phyloP scores from a whole-genome alignment of 2,113 vertebrate genomes.

The Grus americana region DNA sequence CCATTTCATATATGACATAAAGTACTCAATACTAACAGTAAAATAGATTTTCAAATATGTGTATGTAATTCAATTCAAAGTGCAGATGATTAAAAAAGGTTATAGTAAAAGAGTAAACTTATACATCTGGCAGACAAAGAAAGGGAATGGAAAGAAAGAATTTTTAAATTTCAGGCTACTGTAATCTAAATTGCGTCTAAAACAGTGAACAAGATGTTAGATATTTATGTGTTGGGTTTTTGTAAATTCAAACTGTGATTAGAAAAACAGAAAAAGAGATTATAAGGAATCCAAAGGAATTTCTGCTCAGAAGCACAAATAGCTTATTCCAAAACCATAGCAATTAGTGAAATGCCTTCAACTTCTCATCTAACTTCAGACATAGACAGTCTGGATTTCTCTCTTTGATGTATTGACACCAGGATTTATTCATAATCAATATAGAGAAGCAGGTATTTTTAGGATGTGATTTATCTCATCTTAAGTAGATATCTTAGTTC shows the following conservation, averaged over 20 bases:
- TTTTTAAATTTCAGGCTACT: not conserved
- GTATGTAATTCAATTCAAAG: not conserved
- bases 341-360: not conserved
- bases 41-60: not conserved
- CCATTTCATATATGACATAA: not conserved
- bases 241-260: not conserved
- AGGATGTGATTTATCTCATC: not conserved
- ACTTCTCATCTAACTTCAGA: not conserved
- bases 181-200: not conserved
- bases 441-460: not conserved
- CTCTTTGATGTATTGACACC: not conserved
- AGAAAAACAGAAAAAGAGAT: not conserved
- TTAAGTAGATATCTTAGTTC: not conserved
- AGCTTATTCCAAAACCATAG: not conserved
- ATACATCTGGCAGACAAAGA: not conserved
- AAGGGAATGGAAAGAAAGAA: not conserved
- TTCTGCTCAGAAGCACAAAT: not conserved
- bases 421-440: constrained; percentile 16
- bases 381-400: not conserved
- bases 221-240: not conserved
- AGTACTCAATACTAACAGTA: not conserved
- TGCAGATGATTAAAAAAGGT: not conserved
- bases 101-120: not conserved
- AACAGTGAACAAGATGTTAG: not conserved
- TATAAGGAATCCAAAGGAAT: not conserved